Base-by-base conservation (phyloP, 92 coral and sea anemone species). In the Porites rus region DNA sequence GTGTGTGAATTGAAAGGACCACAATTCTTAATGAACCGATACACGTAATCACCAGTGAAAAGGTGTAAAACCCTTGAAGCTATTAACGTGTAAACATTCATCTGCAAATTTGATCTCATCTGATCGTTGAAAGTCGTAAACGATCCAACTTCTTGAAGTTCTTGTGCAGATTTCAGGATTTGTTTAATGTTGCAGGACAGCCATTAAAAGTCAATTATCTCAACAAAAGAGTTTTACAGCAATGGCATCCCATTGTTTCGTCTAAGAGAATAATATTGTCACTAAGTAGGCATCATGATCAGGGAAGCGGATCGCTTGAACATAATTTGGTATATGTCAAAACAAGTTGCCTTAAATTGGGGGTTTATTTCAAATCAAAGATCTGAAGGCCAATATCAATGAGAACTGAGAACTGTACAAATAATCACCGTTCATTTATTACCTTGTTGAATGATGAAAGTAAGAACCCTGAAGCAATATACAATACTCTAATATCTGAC, bases 131-230 rank as follows among this genome's bases (percentile, higher is more conserved):
- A 21, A 51, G 7, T 20, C 61, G 46, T 52, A 38, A 6, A 38
- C 46, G 46, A 38, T 38, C 46, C 46, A 38, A 6, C 46, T 4
- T 38, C 46, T 38, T 38, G 46, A 38, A 38, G 46, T 38, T 38
- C 46, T 6, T 38, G 46, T 38, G 46, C 6, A 14, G 59, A 51
- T 72, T 11, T 68, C 50, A 51, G 8, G 54, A 43, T 20, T 52
- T 51, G 3, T 13, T 1, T 13, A 18, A 53, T 7, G 25, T 14
- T 74, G 52, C 19, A 21, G 53, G 19, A 38, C 18, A 59, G 77
- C 86, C 20, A 81, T 81, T 71, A 20, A 63, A 13, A 71, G 77
- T 81, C 43, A 71, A 81, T 81, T 70, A 71, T 25, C 78, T 28
- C n/a, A 11, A 81, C 86, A 81, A 81, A 38, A 70, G 78, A 60